Evolutionary conservation across 1,140 invertebrate genomes (phyloP), one percentile per base, ranked within the genome.

Genomic region (Caenorhabditis tropicalis): DNA sequence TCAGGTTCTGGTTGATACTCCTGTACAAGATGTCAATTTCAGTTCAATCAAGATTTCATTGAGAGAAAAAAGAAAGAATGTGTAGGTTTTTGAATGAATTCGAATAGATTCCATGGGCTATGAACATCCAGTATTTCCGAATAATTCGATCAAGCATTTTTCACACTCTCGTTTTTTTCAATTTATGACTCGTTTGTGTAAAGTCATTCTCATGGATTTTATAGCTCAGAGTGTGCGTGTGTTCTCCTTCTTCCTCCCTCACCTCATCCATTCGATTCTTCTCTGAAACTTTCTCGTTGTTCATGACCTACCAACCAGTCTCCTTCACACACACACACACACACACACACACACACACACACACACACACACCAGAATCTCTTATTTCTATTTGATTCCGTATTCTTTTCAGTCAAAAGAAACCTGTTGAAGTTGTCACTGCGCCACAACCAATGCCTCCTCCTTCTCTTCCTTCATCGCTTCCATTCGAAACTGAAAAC

Each of bases 371-470:
- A n/a, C n/a, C n/a, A n/a, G n/a, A n/a, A n/a, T n/a, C n/a, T n/a
- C n/a, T n/a, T n/a, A n/a, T 24, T 65, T 48, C 16, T 79, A 19
- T 33, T 51, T 79, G 16, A 29, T 49, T 79, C 24, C 15, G 12
- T 79, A 46, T 79, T 46, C 43, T 51, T 74, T 74, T 39, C 65
- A 74, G 65, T 74, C 36, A 58, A 58, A 58, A 74, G 65, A 74
- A 74, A 74, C 65, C 36, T 74, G 65, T 74, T 46, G 65, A 74
- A 39, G 36, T 74, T 15, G n/a, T 24, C 19, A n/a, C 33, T 7
- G 36, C 65, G 33, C 39, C 39, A 43, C 39, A 43, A 43, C 39
- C 39, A 12, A 43, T 43, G 39, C 19, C 36, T 31, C 36, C 36
- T 24, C 60, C 60, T n/a, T 36, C 60, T 39, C 60, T 60, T 29